Base-by-base conservation (phyloP, 1,140 invertebrate genomes). In the Drepana arcuata region DNA sequence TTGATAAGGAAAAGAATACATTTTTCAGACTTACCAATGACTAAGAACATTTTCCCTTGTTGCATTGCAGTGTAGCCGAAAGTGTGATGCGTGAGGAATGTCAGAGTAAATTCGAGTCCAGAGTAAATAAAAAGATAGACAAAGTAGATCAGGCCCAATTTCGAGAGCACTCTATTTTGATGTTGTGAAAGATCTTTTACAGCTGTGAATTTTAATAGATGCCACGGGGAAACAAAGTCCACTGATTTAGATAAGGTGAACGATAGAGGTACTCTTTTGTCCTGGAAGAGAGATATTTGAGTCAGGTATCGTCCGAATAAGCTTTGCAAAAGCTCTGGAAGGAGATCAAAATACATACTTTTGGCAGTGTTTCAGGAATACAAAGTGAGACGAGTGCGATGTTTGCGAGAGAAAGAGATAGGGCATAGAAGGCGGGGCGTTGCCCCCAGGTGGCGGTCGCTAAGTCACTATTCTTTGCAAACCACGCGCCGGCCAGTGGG, bases 41-140 rank as follows among this genome's bases (percentile, higher is more conserved):
- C 92, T 51, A 98, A 88, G 78, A 99, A 99, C 95, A 99, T 98
- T 86, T 92, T 95, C 4, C 97, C 98, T 85, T 99, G 97, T 70
- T 99, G 92, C 90, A 97, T 95, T 15, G 95, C 94, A 16, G 90
- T 92, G 69, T 96, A 99, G 16, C 91, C 85, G 69, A 99, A 98
- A 26, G 92, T 89, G 52, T 96, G 90, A 85, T 99, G 96, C 28
- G 95, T 98, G 15, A 99, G 85, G 82, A 99, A 99, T 23, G 96
- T 98, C 15, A 99, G 84, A 1, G 97, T 99, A 68, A 99, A 99
- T 81, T 99, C 98, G 18, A 99, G 84, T 0, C 97, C 97, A 36
- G 97, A 98, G 70, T 98, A 99, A 13, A 99, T 86, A 65, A 99
- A 97, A 24, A 99, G 84, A 80, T 98, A 99, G 0, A 97, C 69